Evolutionary conservation across 2,797 vertebrate genomes (phyloP).

Genomic region (Semaprochilodus insignis): DNA sequence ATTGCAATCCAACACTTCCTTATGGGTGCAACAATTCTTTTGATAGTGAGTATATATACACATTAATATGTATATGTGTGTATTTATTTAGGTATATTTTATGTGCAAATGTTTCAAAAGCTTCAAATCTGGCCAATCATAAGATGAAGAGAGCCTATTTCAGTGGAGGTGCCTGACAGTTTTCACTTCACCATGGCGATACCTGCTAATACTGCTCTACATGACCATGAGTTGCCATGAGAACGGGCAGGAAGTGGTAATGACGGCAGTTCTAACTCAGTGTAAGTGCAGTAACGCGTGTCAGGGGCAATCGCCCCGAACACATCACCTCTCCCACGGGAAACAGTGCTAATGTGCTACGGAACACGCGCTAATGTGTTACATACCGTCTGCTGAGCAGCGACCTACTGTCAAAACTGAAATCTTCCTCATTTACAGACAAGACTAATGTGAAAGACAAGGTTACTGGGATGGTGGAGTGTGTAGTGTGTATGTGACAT

Average conservation of each 20-base stretch:
- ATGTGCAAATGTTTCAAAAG: background rate
- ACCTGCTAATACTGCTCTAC: constrained; percentile 60
- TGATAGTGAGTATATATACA: no score
- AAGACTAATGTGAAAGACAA: constrained; percentile 73
- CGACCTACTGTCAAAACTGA: constrained; percentile 82
- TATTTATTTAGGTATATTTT: background rate
- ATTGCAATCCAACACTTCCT: no score
- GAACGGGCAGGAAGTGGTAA: constrained; percentile 81
- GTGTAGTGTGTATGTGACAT: constrained; percentile 43
- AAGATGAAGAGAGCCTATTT: background rate
- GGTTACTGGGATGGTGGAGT: constrained; percentile 67
- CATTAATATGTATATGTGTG: background rate
- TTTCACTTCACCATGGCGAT: constrained; percentile 53
- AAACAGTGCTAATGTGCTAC: constrained; percentile 72
- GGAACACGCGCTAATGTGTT: constrained; percentile 76
- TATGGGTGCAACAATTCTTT: no score
- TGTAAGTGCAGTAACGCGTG: constrained; percentile 83
- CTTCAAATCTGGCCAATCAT: constrained; percentile 31
- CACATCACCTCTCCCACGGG: constrained; percentile 82
- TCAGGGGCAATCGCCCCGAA: constrained; percentile 84
- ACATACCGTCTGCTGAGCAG: constrained; percentile 79
- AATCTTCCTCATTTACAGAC: constrained; percentile 75
- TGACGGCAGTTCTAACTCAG: constrained; percentile 85
- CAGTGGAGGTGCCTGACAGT: constrained; percentile 36
- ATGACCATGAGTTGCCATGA: constrained; percentile 78